Evolutionary conservation across 2,113 vertebrate species (phyloP), one percentile per base, ranked within the genome.

Genomic region (Megalops atlanticus): DNA sequence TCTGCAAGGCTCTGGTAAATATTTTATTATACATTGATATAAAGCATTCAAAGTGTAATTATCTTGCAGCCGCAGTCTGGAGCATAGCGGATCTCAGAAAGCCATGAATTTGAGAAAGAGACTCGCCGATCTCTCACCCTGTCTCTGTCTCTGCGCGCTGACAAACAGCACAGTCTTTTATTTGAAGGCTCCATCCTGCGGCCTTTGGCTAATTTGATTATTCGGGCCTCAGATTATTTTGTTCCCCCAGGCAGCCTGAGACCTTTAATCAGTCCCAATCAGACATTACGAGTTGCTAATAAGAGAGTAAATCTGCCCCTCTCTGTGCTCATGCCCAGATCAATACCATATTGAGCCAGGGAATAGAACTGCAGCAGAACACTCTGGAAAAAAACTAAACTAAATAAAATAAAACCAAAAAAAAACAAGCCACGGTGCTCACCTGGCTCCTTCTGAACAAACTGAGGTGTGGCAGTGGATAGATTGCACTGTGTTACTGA

Each of bases 261-360:
- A 83, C 43, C 77, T 89, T 81, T 84, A 84, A 78, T 87, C 85
- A 87, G 81, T 87, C 90, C 84, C 86, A 93, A 87, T 88, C 86
- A 91, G 89, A 81, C 81, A 83, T 87, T 80, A 85, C 81, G 88
- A 91, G 83, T 84, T 88, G 91, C 89, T 95, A 93, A 94, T 92
- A 88, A 91, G 93, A 89, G 87, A 89, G 90, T 88, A 89, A 91
- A 91, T 91, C 87, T 87, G 77, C 79, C 84, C 89, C 85, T 74
- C 81, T 83, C 39, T 85, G 58, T 64, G 68, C 81, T 82, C 78
- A 81, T 82, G 87, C 87, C 87, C 83, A 82, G 90, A 94, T 96
- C 94, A 85, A 95, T 95, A 94, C 27, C 49, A 40, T 89, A 91
- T 92, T 82, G 93, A 96, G 85, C 90, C 87, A 77, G 76, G 78